phyloP scores from a whole-genome alignment of 2,888 invertebrate species.

The Hirtodrosophila confusa region DNA sequence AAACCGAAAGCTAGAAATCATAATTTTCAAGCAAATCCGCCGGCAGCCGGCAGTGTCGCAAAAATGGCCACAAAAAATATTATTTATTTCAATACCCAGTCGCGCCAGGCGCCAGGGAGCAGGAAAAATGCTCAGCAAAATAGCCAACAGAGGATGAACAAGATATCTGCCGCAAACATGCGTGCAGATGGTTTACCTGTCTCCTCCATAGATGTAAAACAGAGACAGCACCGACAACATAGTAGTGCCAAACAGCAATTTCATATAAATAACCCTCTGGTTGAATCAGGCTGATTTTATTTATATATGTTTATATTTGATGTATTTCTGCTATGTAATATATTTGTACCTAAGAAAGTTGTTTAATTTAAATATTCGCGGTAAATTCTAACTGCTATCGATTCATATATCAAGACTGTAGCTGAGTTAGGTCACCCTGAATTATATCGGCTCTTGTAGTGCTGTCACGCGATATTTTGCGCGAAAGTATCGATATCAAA shows the following conservation, averaged over 20 bases:
- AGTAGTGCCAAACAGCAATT: neutral
- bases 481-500: neutral
- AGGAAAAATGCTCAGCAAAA: conserved; percentile 3
- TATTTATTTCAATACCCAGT: neutral
- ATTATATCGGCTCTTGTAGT: neutral
- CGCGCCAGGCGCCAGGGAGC: neutral
- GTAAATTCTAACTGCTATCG: neutral
- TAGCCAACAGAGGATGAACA: conserved; percentile 12
- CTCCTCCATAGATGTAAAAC: neutral
- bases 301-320: neutral
- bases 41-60: neutral
- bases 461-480: neutral
- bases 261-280: neutral
- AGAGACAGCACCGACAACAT: neutral
- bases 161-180: neutral
- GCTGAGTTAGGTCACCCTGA: conserved; percentile 9
- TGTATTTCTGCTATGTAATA: conserved; percentile 20
- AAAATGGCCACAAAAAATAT: conserved; percentile 5
- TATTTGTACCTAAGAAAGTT: too few relatives aligned
- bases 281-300: neutral
- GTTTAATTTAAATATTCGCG: conserved; percentile 3
- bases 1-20: neutral
- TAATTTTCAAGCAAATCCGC: neutral
- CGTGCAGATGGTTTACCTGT: neutral
- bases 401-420: too few relatives aligned